Evolutionary conservation across 2,888 invertebrate genomes (phyloP), one percentile per base, ranked within the genome.

Genomic region (Crossocerus cetratus): DNA sequence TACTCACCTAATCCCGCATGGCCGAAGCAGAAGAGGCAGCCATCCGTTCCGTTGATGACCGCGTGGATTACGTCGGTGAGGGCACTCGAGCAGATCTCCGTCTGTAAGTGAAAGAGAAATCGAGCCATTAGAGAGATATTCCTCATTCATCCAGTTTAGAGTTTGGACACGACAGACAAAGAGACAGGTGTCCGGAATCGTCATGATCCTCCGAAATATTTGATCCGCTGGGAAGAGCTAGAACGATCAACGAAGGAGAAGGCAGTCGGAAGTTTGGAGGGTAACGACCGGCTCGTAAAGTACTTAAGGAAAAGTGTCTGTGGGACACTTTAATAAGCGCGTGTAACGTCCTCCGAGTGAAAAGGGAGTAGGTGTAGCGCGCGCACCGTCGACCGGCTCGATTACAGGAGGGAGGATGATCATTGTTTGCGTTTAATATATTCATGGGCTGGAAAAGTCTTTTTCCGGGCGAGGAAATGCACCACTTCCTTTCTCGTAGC

Each of bases 61-160:
- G 98, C 96, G 88, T 98, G 97, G 84, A 99, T 96, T 86, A 98
- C 97, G 90, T 99, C 98, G 74, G 97, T 96, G 84, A 99, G 92
- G 62, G 97, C 97, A 86, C 96, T 95, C 76, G 97, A 94, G 90
- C 97, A 97, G 81, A 98, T 94, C 91, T 98, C 98, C 85, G 95
- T 94, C 97, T 98, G 94, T 21, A 94, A 76, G 11, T 16, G 32
- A 14, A 5, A 22, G 42, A 14, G 18, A 32, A 32, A 32, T 32
- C 32, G 1, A 8, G 11, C 32, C 32, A 16, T 11, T 3, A 11
- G 0, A n/a, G 0, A 20, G 5, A 43, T 8, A 14, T 32, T 42
- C 0, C 32, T 59, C 3, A 32, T 57, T n/a, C 11, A 23, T 57
- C 5, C 23, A 21, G 13, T n/a, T n/a, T n/a, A n/a, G n/a, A n/a